phyloP scores from a whole-genome alignment of 2,797 vertebrate genomes.

The Nannoperca australis region DNA sequence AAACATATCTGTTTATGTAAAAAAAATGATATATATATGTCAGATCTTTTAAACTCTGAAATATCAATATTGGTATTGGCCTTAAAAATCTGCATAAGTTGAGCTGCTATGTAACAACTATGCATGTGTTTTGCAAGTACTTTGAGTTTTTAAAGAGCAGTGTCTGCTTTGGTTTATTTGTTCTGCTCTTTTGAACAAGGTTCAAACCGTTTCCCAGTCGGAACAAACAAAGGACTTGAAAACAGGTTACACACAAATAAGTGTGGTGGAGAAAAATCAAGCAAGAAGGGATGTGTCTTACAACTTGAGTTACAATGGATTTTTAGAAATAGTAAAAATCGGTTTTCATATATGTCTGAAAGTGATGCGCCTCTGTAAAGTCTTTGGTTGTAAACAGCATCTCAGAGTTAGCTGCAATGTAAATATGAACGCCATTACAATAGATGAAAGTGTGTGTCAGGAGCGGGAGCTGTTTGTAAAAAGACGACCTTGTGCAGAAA shows the following conservation, averaged over 20 bases:
- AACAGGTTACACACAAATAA: slow-evolving; percentile 3
- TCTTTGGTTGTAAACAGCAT: background rate
- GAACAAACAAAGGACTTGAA: slow-evolving; percentile 9
- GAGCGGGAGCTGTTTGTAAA: slow-evolving; percentile 64
- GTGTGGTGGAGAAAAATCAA: background rate
- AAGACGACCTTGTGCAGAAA: slow-evolving; percentile 79
- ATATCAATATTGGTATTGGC: background rate
- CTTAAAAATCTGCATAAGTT: no score
- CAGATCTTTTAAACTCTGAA: background rate
- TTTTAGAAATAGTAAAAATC: background rate
- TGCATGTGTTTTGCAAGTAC: background rate
- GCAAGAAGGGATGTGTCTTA: background rate
- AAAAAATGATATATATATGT: background rate
- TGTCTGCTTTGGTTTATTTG: background rate
- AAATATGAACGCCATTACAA: slow-evolving; percentile 17
- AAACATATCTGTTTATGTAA: background rate
- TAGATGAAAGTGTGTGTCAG: background rate
- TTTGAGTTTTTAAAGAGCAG: background rate
- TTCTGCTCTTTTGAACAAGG: slow-evolving; percentile 2
- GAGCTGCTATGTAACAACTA: background rate
- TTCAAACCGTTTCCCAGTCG: slow-evolving; percentile 10
- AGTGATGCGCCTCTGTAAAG: slow-evolving; percentile 2
- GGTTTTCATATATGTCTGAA: background rate
- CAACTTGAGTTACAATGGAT: background rate
- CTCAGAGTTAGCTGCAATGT: slow-evolving; percentile 3